These are phyloP conservation scores for Drosophila sproati DNA, from an alignment of 1,140 invertebrate species.

Conservation along the genomic window DNA sequence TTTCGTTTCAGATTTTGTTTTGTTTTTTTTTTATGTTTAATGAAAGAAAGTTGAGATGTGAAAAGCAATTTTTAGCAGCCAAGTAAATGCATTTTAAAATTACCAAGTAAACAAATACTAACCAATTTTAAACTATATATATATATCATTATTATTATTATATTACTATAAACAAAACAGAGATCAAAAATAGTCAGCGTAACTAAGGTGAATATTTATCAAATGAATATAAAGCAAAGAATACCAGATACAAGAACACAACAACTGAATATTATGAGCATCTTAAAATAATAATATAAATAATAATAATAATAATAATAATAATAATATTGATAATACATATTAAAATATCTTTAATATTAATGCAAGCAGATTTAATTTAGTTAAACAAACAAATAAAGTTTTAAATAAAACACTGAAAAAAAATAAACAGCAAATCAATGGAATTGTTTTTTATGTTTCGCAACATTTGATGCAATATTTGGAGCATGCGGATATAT, in stretches of 20 bases:
- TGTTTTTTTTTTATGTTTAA: conserved; percentile 45
- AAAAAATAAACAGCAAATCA: conserved; percentile 5
- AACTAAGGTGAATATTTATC: conserved; percentile 44
- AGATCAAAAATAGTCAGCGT: conserved; percentile 40
- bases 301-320: conserved; percentile 14
- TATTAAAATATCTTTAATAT: conserved; percentile 41
- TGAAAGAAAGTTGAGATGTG: conserved; percentile 35
- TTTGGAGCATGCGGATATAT: too few relatives aligned
- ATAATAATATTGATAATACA: conserved; percentile 15
- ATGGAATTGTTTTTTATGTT: background rate
- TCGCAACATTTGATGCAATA: too few relatives aligned
- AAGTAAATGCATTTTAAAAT: conserved; percentile 48
- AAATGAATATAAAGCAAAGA: conserved; percentile 9
- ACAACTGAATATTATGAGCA: conserved; percentile 27
- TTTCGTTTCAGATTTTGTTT: conserved; percentile 41
- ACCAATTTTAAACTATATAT: conserved; percentile 67
- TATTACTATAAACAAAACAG: conserved; percentile 17
- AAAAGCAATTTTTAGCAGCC: conserved; percentile 60
- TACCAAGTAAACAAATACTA: conserved; percentile 50
- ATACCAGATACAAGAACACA: conserved; percentile 6
- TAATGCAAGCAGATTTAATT: conserved; percentile 58
- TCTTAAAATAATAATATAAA: conserved; percentile 22
- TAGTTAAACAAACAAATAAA: conserved; percentile 68
- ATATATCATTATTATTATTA: conserved; percentile 23
- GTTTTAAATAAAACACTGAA: conserved; percentile 61